Conservation (phyloP, 1,140 invertebrate species). For the Sogatella furcifera region DNA sequence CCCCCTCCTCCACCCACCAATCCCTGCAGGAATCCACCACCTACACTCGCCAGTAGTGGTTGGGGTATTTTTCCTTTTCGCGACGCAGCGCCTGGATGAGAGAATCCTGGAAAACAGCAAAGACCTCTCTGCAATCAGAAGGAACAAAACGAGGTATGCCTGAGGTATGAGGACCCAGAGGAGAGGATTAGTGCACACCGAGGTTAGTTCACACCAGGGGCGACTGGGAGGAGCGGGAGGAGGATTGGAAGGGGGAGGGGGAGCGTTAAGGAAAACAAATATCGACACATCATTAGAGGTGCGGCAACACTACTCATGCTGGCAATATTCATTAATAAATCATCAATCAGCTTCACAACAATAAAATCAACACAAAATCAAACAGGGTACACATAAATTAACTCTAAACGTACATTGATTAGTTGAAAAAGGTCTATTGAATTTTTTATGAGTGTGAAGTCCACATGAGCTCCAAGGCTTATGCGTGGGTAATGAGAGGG, state of each 20-base stretch:
- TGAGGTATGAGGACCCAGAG: slow-evolving; percentile 8
- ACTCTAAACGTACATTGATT: no score
- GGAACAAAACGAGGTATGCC: slow-evolving; percentile 37
- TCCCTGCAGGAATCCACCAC: slow-evolving; percentile 37
- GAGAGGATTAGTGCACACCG: slow-evolving; percentile 15
- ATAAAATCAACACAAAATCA: background rate
- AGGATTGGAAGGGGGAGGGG: no score
- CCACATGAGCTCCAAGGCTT: no score
- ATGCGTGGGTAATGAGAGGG: no score
- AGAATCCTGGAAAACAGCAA: slow-evolving; percentile 79
- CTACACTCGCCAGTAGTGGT: slow-evolving; percentile 65
- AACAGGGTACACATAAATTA: no score
- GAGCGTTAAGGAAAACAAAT: background rate
- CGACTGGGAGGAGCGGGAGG: background rate
- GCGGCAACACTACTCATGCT: background rate
- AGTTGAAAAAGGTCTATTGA: no score
- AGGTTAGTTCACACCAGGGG: slow-evolving; percentile 8
- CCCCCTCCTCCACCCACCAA: slow-evolving; percentile 26
- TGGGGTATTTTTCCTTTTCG: slow-evolving; percentile 74
- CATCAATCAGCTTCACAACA: background rate
- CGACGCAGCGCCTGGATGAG: slow-evolving; percentile 67
- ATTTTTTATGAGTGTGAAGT: no score
- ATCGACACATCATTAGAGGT: slow-evolving; percentile 2
- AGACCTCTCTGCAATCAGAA: slow-evolving; percentile 57
- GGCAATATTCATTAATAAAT: background rate